Conservation (phyloP, 2,113 vertebrate species). For the Morone saxatilis region DNA sequence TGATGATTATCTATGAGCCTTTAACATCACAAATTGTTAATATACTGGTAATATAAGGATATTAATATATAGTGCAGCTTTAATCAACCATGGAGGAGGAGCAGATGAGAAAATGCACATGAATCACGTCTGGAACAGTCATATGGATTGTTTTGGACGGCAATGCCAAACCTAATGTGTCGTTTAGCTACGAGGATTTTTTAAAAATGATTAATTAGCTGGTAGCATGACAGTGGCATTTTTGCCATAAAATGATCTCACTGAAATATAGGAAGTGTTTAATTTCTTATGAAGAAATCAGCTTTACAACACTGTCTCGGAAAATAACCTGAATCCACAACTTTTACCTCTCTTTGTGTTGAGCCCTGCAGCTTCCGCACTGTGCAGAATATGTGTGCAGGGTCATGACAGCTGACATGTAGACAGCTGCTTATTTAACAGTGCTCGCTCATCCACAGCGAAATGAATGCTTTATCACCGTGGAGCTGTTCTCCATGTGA, state of each 20-base stretch:
- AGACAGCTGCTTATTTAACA: slow-evolving; percentile 50
- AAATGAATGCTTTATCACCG: slow-evolving; percentile 41
- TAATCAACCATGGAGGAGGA: not conserved
- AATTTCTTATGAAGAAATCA: not conserved
- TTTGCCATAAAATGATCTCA: not conserved
- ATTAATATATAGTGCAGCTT: not conserved
- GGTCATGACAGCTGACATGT: slow-evolving; percentile 42
- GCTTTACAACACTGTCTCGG: too few species aligned
- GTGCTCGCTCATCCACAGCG: slow-evolving; percentile 47
- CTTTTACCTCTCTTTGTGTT: not conserved
- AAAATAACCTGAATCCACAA: not conserved
- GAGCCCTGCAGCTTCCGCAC: too few species aligned
- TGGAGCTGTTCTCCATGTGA: slow-evolving; percentile 26
- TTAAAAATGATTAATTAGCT: not conserved
- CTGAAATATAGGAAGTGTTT: not conserved
- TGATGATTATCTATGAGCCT: not conserved
- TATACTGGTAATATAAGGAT: not conserved
- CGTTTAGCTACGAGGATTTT: not conserved
- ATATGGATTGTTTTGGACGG: not conserved
- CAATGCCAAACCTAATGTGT: not conserved
- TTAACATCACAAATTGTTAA: too few species aligned
- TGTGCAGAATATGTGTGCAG: slow-evolving; percentile 16
- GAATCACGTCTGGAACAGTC: not conserved
- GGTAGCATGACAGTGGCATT: not conserved
- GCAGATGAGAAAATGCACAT: not conserved